phyloP scores from a whole-genome alignment of 2,113 vertebrate species.

The Malurus melanocephalus region DNA sequence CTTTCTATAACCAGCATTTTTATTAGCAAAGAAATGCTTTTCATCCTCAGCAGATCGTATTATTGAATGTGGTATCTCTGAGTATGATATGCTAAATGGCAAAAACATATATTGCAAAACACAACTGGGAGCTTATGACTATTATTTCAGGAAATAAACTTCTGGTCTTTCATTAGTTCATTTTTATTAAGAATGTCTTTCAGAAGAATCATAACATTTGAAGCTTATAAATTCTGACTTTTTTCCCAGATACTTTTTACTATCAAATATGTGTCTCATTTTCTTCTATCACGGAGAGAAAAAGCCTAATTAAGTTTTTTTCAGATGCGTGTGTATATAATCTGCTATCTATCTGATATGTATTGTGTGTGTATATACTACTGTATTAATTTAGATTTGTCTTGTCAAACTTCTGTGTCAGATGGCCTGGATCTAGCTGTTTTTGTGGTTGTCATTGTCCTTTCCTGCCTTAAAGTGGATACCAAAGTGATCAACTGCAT shows the following conservation, averaged over 20 bases:
- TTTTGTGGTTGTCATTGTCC: background rate
- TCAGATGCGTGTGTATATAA: background rate
- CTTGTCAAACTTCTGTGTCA: background rate
- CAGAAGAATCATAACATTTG: background rate
- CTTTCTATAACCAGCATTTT: slow-evolving; percentile 46
- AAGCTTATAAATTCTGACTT: background rate
- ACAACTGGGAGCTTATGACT: background rate
- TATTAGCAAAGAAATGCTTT: slow-evolving; percentile 44
- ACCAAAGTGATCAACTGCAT: background rate
- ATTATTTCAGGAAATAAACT: background rate
- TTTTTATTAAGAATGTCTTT: slow-evolving; percentile 16
- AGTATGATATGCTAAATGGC: slow-evolving; percentile 11
- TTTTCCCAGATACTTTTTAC: background rate
- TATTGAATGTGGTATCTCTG: slow-evolving; percentile 39
- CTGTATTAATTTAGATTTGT: background rate
- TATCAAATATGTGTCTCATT: background rate
- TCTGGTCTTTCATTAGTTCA: slow-evolving; percentile 7
- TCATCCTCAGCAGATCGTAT: slow-evolving; percentile 30
- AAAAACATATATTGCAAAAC: slow-evolving; percentile 9
- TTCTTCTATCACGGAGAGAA: background rate
- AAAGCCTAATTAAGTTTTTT: background rate
- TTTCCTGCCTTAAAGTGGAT: background rate
- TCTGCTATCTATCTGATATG: background rate
- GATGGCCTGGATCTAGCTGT: background rate
- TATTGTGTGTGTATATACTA: background rate